Evolutionary conservation across 2,797 vertebrate genomes (phyloP), one percentile per base, ranked within the genome.

Genomic region (Benthosema pterotum): DNA sequence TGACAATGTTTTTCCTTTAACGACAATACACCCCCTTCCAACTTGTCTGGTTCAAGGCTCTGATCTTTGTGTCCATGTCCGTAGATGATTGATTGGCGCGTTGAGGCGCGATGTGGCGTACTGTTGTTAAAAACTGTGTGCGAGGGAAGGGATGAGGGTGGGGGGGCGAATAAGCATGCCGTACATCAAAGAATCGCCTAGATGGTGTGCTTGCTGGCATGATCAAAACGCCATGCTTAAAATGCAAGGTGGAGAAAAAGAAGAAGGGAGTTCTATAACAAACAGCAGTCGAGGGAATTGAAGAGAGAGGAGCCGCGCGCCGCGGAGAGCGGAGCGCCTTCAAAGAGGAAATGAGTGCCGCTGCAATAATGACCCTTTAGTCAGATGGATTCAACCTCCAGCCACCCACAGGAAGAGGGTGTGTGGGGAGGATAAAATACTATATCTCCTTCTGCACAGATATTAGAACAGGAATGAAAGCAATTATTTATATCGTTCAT

Each of bases 161-260:
- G 28, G 42, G 32, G 49, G 67, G 5, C 15, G 75, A 81, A n/a
- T n/a, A n/a, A n/a, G 86, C 79, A 75, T 80, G 80, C 82, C 72
- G 81, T 75, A 84, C 82, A 84, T 92, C 89, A 90, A 88, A 89
- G 84, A 75, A 72, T 77, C 56, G 72, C 77, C 73, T 71, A 65
- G 49, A 79, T 83, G 80, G 85, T 75, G 82, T 19, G 60, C 69
- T 76, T 60, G 14, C 77, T 83, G 72, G 70, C 82, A 74, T 88
- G 87, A 91, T 91, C 85, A 89, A 89, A 91, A 87, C 83, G 71
- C 48, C 72, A 57, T 19, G 62, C 75, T 79, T 76, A 67, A 87
- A 83, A 87, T 87, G 82, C 82, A 74, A 75, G 12, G 69, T 59
- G 67, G 52, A 57, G 60, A 53, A 67, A 76, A 60, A 60, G 69